Percentiles rank a stretch among this genome's conserved stretches.
Conservation (phyloP, 2,888 invertebrate species). For the Sesamia inferens region DNA sequence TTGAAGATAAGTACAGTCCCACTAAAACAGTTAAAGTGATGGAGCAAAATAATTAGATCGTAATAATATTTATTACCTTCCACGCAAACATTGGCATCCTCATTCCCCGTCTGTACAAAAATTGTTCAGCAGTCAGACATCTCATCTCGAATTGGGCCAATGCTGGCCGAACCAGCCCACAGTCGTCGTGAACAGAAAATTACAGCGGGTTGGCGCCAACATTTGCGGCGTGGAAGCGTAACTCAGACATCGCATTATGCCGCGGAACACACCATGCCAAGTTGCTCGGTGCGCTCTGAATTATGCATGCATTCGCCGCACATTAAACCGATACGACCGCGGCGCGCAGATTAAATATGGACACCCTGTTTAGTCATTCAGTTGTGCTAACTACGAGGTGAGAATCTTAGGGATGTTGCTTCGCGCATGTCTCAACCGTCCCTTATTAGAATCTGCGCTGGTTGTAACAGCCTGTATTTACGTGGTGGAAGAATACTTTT, state of each 20-base stretch:
- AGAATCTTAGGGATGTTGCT: constrained; percentile 64
- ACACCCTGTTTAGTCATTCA: constrained; percentile 81
- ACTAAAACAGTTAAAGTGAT: constrained; percentile 10
- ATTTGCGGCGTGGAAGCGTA: constrained; percentile 59
- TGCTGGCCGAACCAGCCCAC: constrained; percentile 29
- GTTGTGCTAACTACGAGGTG: constrained; percentile 75
- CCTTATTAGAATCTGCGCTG: constrained; percentile 37
- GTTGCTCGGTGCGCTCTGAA: constrained; percentile 71
- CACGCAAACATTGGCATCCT: constrained; percentile 3
- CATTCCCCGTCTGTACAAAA: constrained; percentile 30
- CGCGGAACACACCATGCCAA: constrained; percentile 69
- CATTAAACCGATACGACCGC: constrained; percentile 79
- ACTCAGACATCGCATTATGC: constrained; percentile 70
- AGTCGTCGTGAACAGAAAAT: constrained; percentile 31
- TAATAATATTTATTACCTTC: too few relatives aligned
- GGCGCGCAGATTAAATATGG: constrained; percentile 80
- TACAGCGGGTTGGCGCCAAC: constrained; percentile 58
- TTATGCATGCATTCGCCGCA: constrained; percentile 79
- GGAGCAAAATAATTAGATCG: not conserved
- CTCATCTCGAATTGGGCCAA: constrained; percentile 42
- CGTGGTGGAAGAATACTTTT: not conserved
- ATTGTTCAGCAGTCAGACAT: constrained; percentile 41
- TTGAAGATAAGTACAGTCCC: not conserved
- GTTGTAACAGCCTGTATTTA: constrained; percentile 21
- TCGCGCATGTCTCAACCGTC: constrained; percentile 28